A percentile compares a stretch with the other conserved stretches of the same genome.
phyloP scores from a whole-genome alignment of 2,113 vertebrate species.

The Anolis sagrei region DNA sequence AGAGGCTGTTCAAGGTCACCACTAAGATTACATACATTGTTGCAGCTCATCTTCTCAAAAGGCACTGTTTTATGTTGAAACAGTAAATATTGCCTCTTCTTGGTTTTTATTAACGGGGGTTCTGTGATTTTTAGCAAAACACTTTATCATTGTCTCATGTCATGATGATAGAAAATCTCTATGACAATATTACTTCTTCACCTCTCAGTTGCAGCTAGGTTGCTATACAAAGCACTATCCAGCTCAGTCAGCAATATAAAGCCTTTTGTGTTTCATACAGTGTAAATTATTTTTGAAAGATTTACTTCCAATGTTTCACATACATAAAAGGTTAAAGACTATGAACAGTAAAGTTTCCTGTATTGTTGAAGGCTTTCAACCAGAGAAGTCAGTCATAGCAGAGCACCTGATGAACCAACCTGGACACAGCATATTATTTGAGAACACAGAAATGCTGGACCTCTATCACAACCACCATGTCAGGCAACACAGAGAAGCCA shows the following conservation, averaged over 20 bases:
- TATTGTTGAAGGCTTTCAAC: no score
- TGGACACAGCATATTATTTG: no score
- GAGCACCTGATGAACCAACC: no score
- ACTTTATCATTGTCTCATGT: neutral
- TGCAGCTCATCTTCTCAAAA: neutral
- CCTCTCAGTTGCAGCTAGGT: neutral
- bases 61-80: neutral
- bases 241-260: conserved; percentile 40
- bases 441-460: no score
- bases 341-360: conserved; percentile 22
- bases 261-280: conserved; percentile 20
- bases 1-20: neutral
- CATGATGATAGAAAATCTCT: neutral
- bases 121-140: neutral
- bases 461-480: no score
- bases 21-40: neutral
- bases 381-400: no score
- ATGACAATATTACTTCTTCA: neutral
- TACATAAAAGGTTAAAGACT: conserved; percentile 35
- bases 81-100: neutral
- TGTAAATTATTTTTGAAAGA: conserved; percentile 50
- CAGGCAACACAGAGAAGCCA: no score
- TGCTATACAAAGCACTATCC: conserved; percentile 32
- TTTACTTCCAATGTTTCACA: conserved; percentile 32
- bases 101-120: neutral